Evolutionary conservation across 2,797 vertebrate genomes (phyloP).

Genomic region (Sebastes taczanowskii): DNA sequence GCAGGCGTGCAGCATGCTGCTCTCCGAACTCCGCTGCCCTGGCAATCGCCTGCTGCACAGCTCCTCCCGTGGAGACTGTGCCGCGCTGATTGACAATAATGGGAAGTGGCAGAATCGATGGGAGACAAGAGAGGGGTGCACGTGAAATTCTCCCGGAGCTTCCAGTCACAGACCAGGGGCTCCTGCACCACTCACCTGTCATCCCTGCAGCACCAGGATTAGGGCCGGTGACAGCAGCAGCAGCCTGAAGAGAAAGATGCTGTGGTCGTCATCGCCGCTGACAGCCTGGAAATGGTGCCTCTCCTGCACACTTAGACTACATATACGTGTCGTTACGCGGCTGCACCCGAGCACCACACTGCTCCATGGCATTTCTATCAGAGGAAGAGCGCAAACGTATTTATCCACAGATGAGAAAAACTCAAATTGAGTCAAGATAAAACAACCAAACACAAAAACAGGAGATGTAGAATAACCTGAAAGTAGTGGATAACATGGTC

Average conservation of each 20-base stretch:
- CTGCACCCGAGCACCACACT: not conserved
- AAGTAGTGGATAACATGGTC: conserved; percentile 12
- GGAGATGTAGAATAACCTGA: conserved; percentile 23
- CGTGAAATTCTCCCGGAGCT: conserved; percentile 74
- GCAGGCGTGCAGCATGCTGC: conserved; percentile 52
- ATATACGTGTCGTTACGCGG: conserved; percentile 25
- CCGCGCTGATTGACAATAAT: conserved; percentile 85
- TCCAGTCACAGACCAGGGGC: conserved; percentile 75
- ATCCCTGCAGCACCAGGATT: conserved; percentile 70
- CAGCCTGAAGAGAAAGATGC: conserved; percentile 60
- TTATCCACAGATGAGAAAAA: conserved; percentile 1
- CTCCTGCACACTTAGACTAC: conserved; percentile 32
- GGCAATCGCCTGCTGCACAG: conserved; percentile 52
- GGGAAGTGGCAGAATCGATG: conserved; percentile 86
- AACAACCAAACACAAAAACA: conserved; percentile 26
- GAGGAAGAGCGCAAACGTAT: not conserved
- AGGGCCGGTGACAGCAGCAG: conserved; percentile 69
- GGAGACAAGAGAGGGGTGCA: conserved; percentile 78
- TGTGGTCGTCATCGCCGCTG: conserved; percentile 56
- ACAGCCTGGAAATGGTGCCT: conserved; percentile 63
- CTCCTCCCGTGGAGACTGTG: conserved; percentile 66
- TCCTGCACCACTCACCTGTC: conserved; percentile 81
- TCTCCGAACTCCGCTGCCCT: conserved; percentile 67
- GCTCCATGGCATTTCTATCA: not conserved
- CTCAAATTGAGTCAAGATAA: not conserved